Evolutionary conservation across 1,140 invertebrate species (phyloP).

Genomic region (Polyergus mexicanus): DNA sequence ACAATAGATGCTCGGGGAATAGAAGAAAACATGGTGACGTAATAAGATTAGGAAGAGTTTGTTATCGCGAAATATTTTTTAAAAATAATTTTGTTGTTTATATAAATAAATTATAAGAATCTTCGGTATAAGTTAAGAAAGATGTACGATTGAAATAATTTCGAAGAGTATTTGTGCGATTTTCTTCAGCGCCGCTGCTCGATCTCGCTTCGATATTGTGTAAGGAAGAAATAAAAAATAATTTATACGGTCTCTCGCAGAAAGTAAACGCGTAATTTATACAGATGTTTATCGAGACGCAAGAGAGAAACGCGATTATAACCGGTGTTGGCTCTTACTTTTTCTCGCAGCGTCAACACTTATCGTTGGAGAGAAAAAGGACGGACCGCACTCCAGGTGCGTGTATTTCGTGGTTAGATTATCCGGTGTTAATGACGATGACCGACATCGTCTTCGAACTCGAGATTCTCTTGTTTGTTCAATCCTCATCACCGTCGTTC

Average conservation of each 20-base stretch:
- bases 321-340: slow-evolving; percentile 3
- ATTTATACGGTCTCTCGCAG: slow-evolving; percentile 30
- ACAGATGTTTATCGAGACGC: slow-evolving; percentile 30
- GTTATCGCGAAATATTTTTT: neutral
- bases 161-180: neutral
- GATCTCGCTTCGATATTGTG: neutral
- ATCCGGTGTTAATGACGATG: slow-evolving; percentile 74
- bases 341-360: slow-evolving; percentile 57
- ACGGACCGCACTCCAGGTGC: slow-evolving; percentile 34
- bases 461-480: slow-evolving; percentile 69
- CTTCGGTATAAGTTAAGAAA: neutral
- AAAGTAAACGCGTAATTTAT: slow-evolving; percentile 36
- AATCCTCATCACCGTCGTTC: slow-evolving; percentile 61
- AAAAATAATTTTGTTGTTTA: neutral
- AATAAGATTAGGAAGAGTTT: neutral
- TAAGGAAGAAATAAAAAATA: slow-evolving; percentile 30
- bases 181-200: neutral
- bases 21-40: neutral
- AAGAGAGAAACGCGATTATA: slow-evolving; percentile 26
- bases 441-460: slow-evolving; percentile 68
- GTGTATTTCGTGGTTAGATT: slow-evolving; percentile 69
- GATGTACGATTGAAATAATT: neutral
- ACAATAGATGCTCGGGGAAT: neutral
- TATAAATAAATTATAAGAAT: slow-evolving; percentile 19
- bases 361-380: slow-evolving; percentile 10